A percentile compares a stretch with the other conserved stretches of the same genome.
Conservation (phyloP, 1,140 invertebrate genomes). For the Sitobion miscanthi region DNA sequence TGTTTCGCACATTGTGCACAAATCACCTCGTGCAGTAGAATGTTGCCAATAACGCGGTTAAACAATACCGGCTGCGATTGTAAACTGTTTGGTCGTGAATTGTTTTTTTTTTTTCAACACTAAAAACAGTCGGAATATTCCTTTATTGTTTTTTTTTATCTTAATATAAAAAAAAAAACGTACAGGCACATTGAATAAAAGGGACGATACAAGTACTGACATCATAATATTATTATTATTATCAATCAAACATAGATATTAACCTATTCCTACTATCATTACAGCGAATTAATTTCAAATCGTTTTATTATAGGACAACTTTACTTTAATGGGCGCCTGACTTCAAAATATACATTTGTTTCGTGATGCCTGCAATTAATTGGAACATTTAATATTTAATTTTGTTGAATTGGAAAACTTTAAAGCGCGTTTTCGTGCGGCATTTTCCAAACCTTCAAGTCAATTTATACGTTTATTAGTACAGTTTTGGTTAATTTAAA, state of each 20-base stretch:
- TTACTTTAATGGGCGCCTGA: not conserved
- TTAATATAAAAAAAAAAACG: not conserved
- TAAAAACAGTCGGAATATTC: not conserved
- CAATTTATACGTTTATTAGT: not conserved
- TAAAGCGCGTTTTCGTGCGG: not conserved
- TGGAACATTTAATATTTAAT: constrained; percentile 5
- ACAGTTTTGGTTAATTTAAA: not conserved
- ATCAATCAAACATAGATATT: not conserved
- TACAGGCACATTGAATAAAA: not conserved
- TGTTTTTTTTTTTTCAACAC: not conserved
- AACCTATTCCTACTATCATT: not conserved
- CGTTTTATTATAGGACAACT: not conserved
- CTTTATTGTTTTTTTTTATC: not conserved
- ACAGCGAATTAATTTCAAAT: not conserved
- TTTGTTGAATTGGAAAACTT: constrained; percentile 10
- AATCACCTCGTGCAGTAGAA: not conserved
- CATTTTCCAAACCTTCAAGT: not conserved
- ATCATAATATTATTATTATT: no score
- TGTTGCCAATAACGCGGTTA: not conserved
- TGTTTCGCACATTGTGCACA: not conserved
- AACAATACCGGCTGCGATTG: not conserved
- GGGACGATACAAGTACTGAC: not conserved
- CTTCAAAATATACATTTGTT: not conserved
- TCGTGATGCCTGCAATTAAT: not conserved
- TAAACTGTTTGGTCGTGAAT: not conserved